A percentile compares a stretch with the other conserved stretches of the same genome.
Evolutionary conservation across 2,888 invertebrate species (phyloP).

Genomic region (Colostygia pectinataria): DNA sequence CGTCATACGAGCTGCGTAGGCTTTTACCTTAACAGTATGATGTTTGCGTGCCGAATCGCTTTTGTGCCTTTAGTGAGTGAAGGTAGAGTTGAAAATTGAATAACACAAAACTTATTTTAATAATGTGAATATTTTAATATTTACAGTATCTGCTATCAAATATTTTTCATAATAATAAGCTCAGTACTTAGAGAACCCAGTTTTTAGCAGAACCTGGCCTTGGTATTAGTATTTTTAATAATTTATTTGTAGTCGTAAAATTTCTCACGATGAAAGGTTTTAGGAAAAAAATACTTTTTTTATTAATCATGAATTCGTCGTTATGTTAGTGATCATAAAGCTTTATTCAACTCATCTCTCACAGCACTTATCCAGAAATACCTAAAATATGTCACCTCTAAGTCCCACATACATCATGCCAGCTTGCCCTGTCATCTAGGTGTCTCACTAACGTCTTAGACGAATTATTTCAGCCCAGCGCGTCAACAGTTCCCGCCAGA

Average conservation of each 20-base stretch:
- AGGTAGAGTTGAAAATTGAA: neutral
- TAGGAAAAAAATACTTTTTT: too few relatives aligned
- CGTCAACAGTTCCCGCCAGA: constrained; percentile 42
- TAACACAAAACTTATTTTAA: too few relatives aligned
- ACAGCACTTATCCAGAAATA: neutral
- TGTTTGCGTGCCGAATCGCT: neutral
- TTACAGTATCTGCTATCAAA: too few relatives aligned
- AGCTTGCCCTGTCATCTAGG: constrained; percentile 30
- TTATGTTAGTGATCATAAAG: too few relatives aligned
- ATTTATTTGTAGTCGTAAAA: too few relatives aligned
- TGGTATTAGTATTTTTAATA: too few relatives aligned
- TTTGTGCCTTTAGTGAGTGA: neutral
- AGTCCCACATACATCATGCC: constrained; percentile 32
- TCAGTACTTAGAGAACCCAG: too few relatives aligned
- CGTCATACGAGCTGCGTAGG: constrained; percentile 13
- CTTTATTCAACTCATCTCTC: neutral
- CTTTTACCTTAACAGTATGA: constrained; percentile 7
- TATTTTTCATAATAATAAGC: too few relatives aligned
- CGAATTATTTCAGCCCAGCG: constrained; percentile 60
- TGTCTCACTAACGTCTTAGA: constrained; percentile 23
- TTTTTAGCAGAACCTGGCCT: too few relatives aligned
- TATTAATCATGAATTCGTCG: too few relatives aligned
- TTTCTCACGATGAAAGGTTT: too few relatives aligned
- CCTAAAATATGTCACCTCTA: constrained; percentile 19
- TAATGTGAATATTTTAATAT: too few relatives aligned